These are phyloP conservation scores for Achroia grisella DNA, from an alignment of 1,140 invertebrate genomes.

Conservation along the genomic window DNA sequence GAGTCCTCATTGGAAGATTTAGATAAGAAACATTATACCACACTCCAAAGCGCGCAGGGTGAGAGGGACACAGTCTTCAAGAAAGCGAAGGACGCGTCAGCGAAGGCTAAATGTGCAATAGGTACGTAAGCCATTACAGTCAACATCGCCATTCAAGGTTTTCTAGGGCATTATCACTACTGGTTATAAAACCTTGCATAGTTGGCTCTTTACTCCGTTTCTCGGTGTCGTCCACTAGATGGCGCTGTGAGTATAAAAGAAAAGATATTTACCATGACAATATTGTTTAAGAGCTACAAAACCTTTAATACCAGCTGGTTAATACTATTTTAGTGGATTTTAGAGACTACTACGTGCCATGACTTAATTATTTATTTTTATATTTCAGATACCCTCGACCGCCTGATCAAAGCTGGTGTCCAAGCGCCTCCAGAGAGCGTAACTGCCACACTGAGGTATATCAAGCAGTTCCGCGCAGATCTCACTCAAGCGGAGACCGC, in stretches of 20 bases:
- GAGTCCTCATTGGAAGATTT: slow-evolving; percentile 75
- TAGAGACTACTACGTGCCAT: no score
- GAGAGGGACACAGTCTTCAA: slow-evolving; percentile 68
- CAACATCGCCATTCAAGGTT: no score
- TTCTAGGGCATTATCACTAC: no score
- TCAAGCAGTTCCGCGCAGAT: slow-evolving; percentile 77
- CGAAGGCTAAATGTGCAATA: slow-evolving; percentile 52
- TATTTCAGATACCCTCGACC: slow-evolving; percentile 62
- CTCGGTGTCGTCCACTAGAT: no score
- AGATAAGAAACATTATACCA: slow-evolving; percentile 71
- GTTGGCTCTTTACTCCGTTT: no score
- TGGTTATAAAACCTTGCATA: no score
- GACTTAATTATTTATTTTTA: no score
- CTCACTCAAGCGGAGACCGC: slow-evolving; percentile 75
- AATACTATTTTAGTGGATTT: no score
- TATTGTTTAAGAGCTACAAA: no score
- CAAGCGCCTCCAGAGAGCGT: slow-evolving; percentile 64
- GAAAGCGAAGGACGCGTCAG: slow-evolving; percentile 49
- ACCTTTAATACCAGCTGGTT: no score
- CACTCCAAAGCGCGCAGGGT: slow-evolving; percentile 76
- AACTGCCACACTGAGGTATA: slow-evolving; percentile 70
- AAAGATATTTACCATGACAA: no score
- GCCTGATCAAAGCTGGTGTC: slow-evolving; percentile 57
- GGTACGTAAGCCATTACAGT: slow-evolving; percentile 19
- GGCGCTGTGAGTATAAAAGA: no score